A percentile compares a stretch with the other conserved stretches of the same genome.
phyloP scores from a whole-genome alignment of 2,113 vertebrate genomes.

The Holacanthus passer region DNA sequence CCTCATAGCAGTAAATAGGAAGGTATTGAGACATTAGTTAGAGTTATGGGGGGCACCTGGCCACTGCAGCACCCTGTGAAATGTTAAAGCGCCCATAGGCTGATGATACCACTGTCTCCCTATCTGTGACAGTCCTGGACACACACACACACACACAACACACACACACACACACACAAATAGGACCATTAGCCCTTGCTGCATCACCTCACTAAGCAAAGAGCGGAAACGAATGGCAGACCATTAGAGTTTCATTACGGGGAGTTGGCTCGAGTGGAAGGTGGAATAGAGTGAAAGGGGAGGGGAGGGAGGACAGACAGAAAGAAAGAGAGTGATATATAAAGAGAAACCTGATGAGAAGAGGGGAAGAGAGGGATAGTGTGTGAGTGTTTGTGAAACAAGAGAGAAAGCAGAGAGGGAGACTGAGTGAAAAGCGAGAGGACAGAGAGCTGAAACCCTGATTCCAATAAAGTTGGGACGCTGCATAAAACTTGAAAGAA shows the following conservation, averaged over 20 bases:
- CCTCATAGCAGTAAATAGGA: conserved; percentile 61
- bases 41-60: conserved; percentile 70
- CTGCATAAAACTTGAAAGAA: too few relatives aligned
- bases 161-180: conserved; percentile 60
- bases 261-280: conserved; percentile 67
- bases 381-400: conserved; percentile 29
- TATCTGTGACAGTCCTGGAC: conserved; percentile 48
- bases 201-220: conserved; percentile 80
- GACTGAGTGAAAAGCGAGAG: conserved; percentile 8
- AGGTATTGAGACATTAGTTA: conserved; percentile 64
- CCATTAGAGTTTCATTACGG: conserved; percentile 82
- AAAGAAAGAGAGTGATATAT: conserved; percentile 39
- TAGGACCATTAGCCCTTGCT: conserved; percentile 73
- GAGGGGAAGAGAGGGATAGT: conserved; percentile 16
- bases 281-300: conserved; percentile 56
- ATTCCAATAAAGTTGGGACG: too few relatives aligned
- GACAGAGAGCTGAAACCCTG: conserved; percentile 41
- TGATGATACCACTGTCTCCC: conserved; percentile 57
- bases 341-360: conserved; percentile 54
- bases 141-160: conserved; percentile 46
- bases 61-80: conserved; percentile 45
- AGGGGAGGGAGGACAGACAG: conserved; percentile 11
- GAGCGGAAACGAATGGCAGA: conserved; percentile 78
- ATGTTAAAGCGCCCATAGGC: conserved; percentile 59
- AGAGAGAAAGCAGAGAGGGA: conserved; percentile 13